Conservation (phyloP, 1,140 invertebrate genomes). For the Trissolcus basalis region DNA sequence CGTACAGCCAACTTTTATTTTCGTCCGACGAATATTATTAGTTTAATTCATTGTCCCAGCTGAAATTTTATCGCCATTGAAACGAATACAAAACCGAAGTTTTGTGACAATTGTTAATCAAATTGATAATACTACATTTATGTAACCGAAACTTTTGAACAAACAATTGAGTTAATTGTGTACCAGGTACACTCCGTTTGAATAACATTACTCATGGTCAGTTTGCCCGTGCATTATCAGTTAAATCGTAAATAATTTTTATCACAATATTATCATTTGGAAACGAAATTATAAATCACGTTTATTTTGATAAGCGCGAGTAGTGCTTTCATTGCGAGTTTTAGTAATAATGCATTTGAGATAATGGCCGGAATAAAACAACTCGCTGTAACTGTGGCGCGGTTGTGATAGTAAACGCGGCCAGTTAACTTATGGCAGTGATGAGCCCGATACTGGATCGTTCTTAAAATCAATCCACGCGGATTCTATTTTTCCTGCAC, state of each 20-base stretch:
- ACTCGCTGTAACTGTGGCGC: conserved; percentile 23
- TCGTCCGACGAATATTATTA: too few species aligned
- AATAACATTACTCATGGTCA: conserved; percentile 56
- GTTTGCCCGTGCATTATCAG: conserved; percentile 48
- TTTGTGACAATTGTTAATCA: conserved; percentile 50
- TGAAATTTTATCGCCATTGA: conserved; percentile 33
- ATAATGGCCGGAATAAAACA: conserved; percentile 56
- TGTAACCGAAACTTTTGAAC: conserved; percentile 37
- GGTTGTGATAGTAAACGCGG: conserved; percentile 40
- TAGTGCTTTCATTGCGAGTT: conserved; percentile 51
- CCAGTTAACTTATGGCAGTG: conserved; percentile 23
- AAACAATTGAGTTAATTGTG: conserved; percentile 56
- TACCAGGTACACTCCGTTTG: conserved; percentile 31
- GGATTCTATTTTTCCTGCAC: background rate
- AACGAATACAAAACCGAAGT: conserved; percentile 20
- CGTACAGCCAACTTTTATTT: background rate
- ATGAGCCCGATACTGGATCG: conserved; percentile 29
- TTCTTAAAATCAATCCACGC: conserved; percentile 17
- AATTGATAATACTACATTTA: conserved; percentile 44
- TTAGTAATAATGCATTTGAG: conserved; percentile 56
- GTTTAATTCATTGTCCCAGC: too few species aligned
- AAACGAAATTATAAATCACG: conserved; percentile 57
- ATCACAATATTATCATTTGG: conserved; percentile 56
- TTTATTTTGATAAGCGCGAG: conserved; percentile 54
- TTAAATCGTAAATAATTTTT: conserved; percentile 59